Evolutionary conservation across 2,888 invertebrate species (phyloP), one percentile per base, ranked within the genome.

Genomic region (Danaus chrysippus): DNA sequence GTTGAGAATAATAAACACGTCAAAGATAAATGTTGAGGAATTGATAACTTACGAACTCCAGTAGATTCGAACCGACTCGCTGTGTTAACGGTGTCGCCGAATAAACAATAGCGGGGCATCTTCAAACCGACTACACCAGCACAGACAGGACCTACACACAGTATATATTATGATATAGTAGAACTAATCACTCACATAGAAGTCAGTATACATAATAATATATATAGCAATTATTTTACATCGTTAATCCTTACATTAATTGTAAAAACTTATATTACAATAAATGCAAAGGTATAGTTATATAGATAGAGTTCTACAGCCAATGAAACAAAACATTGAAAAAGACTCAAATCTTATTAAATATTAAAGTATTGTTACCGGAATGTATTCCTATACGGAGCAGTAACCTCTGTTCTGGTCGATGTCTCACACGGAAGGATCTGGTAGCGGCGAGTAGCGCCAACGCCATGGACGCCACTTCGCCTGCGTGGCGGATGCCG

Each of bases 51-150:
- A 95, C 95, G 94, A 65, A 93, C 91, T 66, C 96, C 96, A 0
- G 95, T 95, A 0, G 96, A 96, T 84, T 97, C 97, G 93, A 97
- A 96, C 17, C 97, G 92, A 63, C 96, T 96, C 0, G 97, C 95
- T 0, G 97, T 97, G 77, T 97, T 98, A 0, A 98, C 98, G 0
- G 98, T 98, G 77, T 98, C 98, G 0, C 98, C 98, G 76, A 98
- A 98, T 3, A 98, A 88, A 76, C 97, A 98, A 77, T 97, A 98
- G 54, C 98, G 92, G 0, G 98, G 98, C 97, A 98, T 98, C 87
- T 97, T 98, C 6, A 96, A 86, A 0, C 97, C 97, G 0, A 98
- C 97, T 0, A 98, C 97, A 0, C 97, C 98, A 0, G 97, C 97
- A 76, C 97, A 97, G 12, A 97, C 97, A 0, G 97, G 96, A 9